phyloP scores from a whole-genome alignment of 2,888 invertebrate genomes.

The Meliscaeva auricollis region DNA sequence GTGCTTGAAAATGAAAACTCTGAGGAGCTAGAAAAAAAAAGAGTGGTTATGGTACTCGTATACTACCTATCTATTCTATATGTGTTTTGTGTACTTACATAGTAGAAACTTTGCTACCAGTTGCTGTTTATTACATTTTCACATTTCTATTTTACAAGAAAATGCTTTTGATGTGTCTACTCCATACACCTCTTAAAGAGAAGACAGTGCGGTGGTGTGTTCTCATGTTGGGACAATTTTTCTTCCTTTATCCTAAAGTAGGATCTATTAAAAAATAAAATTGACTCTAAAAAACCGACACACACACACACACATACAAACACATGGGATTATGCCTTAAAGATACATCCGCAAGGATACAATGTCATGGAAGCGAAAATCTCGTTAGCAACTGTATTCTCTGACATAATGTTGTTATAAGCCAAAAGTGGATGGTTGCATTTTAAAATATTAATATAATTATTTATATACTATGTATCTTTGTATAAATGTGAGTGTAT shows the following conservation, averaged over 20 bases:
- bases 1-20: neutral
- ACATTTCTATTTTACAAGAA: conserved; percentile 43
- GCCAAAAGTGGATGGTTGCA: conserved; percentile 67
- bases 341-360: conserved; percentile 42
- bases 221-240: conserved; percentile 44
- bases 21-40: neutral
- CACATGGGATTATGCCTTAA: neutral
- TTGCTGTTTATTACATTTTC: conserved; percentile 65
- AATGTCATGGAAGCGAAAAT: conserved; percentile 39
- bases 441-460: conserved; percentile 74
- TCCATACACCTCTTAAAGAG: conserved; percentile 10
- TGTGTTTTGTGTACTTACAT: neutral
- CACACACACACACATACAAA: neutral
- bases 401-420: conserved; percentile 63
- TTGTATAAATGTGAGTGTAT: neutral
- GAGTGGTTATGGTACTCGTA: neutral
- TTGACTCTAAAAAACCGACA: conserved; percentile 24
- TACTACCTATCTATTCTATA: too few relatives aligned
- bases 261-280: neutral
- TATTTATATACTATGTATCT: conserved; percentile 40
- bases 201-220: too few relatives aligned
- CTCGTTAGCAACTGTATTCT: conserved; percentile 68
- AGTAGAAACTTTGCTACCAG: conserved; percentile 34
- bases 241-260: conserved; percentile 13
- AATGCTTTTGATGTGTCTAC: conserved; percentile 55